Conservation (phyloP, 2,888 invertebrate species). For the Tigriopus californicus region DNA sequence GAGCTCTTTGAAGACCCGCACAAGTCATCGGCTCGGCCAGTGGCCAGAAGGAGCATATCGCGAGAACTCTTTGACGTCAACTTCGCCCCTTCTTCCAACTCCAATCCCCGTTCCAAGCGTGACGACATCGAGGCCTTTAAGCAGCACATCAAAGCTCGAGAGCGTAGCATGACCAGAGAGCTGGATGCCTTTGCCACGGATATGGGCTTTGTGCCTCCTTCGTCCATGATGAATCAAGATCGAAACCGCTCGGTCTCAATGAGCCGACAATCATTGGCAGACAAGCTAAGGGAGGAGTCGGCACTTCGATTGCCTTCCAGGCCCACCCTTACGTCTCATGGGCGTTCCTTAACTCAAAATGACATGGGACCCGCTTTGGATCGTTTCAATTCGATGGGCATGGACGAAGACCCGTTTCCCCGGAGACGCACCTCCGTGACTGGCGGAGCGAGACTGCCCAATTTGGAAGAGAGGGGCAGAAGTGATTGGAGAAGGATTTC, state of each 20-base stretch:
- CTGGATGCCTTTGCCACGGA: neutral
- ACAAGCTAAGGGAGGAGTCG: no score
- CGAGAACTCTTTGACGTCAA: conserved; percentile 1
- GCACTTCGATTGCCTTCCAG: neutral
- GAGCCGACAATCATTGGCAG: no score
- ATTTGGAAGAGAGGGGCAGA: conserved; percentile 1
- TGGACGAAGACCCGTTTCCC: neutral
- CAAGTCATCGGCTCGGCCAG: neutral
- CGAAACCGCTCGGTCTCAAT: no score
- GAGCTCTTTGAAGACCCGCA: neutral
- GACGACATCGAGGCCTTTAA: no score
- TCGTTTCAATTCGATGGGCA: neutral
- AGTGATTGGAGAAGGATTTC: conserved; percentile 11
- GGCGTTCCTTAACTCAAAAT: neutral
- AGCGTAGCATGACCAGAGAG: neutral
- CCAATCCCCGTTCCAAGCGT: no score
- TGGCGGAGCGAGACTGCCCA: neutral
- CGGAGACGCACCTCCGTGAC: neutral
- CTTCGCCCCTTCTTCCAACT: neutral
- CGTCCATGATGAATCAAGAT: no score
- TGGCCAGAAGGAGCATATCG: neutral
- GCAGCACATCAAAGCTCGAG: no score
- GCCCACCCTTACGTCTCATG: neutral
- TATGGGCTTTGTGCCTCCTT: no score
- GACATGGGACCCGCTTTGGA: neutral